Evolutionary conservation across 2,113 vertebrate species (phyloP), one percentile per base, ranked within the genome.

Genomic region (Stercorarius parasiticus): DNA sequence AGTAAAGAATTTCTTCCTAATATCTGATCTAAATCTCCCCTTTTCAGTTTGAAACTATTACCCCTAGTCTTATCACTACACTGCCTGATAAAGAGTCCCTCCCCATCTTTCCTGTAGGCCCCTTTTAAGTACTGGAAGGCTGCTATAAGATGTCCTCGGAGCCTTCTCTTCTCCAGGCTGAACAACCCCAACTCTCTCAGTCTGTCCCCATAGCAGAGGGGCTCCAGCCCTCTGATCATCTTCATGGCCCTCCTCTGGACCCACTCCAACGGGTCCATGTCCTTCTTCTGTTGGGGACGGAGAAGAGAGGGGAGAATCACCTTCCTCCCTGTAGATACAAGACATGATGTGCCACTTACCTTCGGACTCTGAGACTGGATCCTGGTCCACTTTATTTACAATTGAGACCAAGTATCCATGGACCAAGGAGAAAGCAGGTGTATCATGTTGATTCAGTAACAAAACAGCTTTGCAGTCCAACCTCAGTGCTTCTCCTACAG

Each of bases 361-460:
- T 72, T 81, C 49, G 64, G 25, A 19, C 38, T 10, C 18, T 59
- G 32, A 69, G 27, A n/a, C 6, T 47, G 9, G 14, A 72, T 73
- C 10, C n/a, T 62, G 21, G 15, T 19, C 9, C 14, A 8, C 34
- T 77, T 84, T 36, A 27, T 64, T 77, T 53, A 36, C 6, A 16
- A 50, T 19, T 0, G 2, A 86, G 40, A 62, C 10, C 8, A 21
- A 6, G 4, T 14, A 10, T 40, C 18, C 5, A 15, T 6, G 38
- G 18, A 27, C 6, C 12, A 55, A 59, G 53, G 8, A 59, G 6
- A 55, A 76, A 86, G 3, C 13, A 47, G 11, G 13, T 56, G 2
- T 53, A 18, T 27, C 9, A 8, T 11, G 5, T 42, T 32, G 53
- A 52, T 27, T 64, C 43, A 26, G n/a, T 64, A 62, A 67, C 9